These are phyloP conservation scores for Prionailurus bengalensis DNA, from an alignment of 2,113 vertebrate genomes.

Conservation along the genomic window DNA sequence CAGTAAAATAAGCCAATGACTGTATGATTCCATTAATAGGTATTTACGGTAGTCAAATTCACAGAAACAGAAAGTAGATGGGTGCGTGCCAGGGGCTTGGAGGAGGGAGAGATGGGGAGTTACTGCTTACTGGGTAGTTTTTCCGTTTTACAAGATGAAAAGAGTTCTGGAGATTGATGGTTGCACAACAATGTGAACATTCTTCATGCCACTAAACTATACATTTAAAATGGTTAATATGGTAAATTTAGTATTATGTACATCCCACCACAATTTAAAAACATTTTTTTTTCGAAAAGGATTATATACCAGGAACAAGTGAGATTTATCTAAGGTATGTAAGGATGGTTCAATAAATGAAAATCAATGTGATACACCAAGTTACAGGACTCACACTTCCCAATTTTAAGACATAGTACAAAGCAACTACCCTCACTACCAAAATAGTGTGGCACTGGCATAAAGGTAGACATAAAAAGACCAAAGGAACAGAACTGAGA, in stretches of 20 bases:
- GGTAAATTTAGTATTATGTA: background rate
- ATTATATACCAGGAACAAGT: background rate
- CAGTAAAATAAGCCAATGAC: slow-evolving; percentile 42
- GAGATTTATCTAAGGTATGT: slow-evolving; percentile 4
- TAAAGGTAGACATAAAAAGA: background rate
- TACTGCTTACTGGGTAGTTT: background rate
- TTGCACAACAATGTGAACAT: background rate
- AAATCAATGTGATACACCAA: background rate
- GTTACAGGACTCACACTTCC: background rate
- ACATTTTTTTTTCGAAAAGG: background rate
- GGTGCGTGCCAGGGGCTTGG: background rate
- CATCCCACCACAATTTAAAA: slow-evolving; percentile 30
- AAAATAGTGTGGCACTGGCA: background rate
- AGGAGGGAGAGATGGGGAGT: background rate
- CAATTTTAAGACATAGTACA: background rate
- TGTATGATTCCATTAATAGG: background rate
- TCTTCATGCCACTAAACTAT: background rate
- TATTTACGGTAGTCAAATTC: background rate
- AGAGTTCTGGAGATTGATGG: background rate
- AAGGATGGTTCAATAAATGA: background rate
- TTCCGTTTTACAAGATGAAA: background rate
- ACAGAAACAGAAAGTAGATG: background rate
- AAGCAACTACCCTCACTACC: background rate
- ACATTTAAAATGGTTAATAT: background rate
- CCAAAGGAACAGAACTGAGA: background rate